Base-by-base conservation (phyloP, 2,888 invertebrate genomes). In the Drosophila atripex region DNA sequence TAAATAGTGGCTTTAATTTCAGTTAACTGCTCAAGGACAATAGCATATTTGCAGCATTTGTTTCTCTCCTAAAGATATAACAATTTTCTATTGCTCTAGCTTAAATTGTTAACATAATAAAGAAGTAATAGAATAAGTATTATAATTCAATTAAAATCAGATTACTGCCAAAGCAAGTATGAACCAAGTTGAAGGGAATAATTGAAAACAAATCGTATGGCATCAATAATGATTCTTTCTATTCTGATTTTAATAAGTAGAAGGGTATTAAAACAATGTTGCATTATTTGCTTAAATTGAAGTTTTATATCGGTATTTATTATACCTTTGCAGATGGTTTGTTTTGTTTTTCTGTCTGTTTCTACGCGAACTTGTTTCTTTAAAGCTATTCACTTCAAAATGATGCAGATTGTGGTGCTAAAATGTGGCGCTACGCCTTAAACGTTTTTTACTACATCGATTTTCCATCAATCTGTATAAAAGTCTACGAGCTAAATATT, bases 1-100 rank as follows among this genome's bases (percentile, higher is more conserved):
- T 82, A 76, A 87, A 74, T 65, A 60, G 46, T 32, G 53, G 50
- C 56, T 35, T 68, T 60, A 51, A 57, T 18, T 41, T 39, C 59
- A 51, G 53, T 63, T 53, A 16, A 39, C 14, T 5, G 23, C 32
- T 43, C 9, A 50, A 32, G 53, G 14, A 51, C 11, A 51, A 32
- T 65, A n/a, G 43, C 30, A 51, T 51, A 63, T 64, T 21, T 41
- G 63, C 47, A 50, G 35, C 46, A 30, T 47, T 39, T 61, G 63
- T 39, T 7, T 21, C 16, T n/a, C 30, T 35, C 23, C 23, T 4
- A 11, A 14, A 35, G 21, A 9, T 11, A 18, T 16, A 28, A 38
- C 12, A 8, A 14, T 35, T 32, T 32, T 14, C 2, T 14, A 14
- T 14, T 3, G 2, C 35, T 35, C 6, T 12, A n/a, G n/a, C 1